Conservation (phyloP, 2,797 vertebrate species). For the Molossus alvarezi region DNA sequence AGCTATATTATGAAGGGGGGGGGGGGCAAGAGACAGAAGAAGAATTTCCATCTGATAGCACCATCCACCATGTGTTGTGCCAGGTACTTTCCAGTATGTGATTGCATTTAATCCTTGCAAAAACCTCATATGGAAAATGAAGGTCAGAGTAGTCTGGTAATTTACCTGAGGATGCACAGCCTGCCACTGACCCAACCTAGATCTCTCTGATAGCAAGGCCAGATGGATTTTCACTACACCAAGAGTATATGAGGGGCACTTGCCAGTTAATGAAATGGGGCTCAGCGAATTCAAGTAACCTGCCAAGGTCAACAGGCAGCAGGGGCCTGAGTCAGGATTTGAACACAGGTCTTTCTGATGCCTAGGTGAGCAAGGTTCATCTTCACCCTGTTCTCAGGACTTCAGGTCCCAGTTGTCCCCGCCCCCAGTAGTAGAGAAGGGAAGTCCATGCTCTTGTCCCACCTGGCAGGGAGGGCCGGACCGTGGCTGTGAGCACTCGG, state of each 20-base stretch:
- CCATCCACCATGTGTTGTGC: not conserved
- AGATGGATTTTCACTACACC: not conserved
- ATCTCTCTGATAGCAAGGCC: not conserved
- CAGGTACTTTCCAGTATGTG: not conserved
- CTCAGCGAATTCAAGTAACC: not conserved
- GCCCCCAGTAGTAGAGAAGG: not conserved
- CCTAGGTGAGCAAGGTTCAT: not conserved
- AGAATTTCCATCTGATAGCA: not conserved
- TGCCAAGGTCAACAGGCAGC: not conserved
- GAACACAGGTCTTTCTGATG: constrained; percentile 14
- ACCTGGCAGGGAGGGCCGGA: not conserved
- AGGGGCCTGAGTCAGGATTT: not conserved
- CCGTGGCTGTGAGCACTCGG: not conserved
- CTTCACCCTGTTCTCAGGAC: not conserved
- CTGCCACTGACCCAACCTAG: not conserved
- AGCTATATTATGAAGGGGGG: not conserved
- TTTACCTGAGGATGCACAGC: not conserved
- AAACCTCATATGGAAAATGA: constrained; percentile 22
- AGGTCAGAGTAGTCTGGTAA: constrained; percentile 19
- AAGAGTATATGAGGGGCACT: not conserved
- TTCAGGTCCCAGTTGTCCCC: not conserved
- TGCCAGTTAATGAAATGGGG: not conserved
- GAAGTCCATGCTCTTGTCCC: not conserved
- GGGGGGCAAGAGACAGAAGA: not conserved
- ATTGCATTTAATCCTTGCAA: not conserved